phyloP scores from a whole-genome alignment of 1,140 invertebrate genomes.

The Monochamus saltuarius region DNA sequence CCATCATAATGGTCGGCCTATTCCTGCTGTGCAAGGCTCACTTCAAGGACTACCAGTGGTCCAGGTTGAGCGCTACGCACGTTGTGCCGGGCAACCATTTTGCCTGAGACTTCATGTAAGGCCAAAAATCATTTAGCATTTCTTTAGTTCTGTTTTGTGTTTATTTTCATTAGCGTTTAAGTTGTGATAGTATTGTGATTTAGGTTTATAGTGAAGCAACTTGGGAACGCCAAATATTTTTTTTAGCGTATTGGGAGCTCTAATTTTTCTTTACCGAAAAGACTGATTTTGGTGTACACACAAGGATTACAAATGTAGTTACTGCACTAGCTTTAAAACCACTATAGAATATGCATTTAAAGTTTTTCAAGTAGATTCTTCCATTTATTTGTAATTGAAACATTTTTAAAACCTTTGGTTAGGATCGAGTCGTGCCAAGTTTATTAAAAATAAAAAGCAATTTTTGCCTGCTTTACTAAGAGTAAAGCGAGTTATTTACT shows the following conservation, averaged over 20 bases:
- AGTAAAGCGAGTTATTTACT: no score
- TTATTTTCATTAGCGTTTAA: conserved; percentile 5
- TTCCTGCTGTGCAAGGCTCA: conserved; percentile 57
- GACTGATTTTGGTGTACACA: no score
- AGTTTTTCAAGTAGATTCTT: no score
- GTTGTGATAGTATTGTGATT: not conserved
- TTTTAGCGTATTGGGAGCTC: not conserved
- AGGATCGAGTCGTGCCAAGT: no score
- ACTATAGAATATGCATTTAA: no score
- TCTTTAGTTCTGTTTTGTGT: not conserved
- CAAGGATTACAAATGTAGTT: no score
- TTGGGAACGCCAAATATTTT: conserved; percentile 6
- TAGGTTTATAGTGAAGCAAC: not conserved
- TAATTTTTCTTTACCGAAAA: no score
- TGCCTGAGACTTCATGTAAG: conserved; percentile 5
- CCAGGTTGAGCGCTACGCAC: conserved; percentile 6
- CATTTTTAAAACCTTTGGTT: no score
- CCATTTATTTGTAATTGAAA: no score
- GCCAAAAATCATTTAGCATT: not conserved
- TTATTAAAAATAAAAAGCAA: no score
- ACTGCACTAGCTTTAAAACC: no score
- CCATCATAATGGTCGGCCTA: conserved; percentile 59
- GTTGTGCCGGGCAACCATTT: conserved; percentile 2
- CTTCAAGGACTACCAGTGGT: conserved; percentile 50
- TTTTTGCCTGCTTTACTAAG: no score